Evolutionary conservation across 1,140 invertebrate genomes (phyloP), one percentile per base, ranked within the genome.

Genomic region (Hypsibius dujardini): DNA sequence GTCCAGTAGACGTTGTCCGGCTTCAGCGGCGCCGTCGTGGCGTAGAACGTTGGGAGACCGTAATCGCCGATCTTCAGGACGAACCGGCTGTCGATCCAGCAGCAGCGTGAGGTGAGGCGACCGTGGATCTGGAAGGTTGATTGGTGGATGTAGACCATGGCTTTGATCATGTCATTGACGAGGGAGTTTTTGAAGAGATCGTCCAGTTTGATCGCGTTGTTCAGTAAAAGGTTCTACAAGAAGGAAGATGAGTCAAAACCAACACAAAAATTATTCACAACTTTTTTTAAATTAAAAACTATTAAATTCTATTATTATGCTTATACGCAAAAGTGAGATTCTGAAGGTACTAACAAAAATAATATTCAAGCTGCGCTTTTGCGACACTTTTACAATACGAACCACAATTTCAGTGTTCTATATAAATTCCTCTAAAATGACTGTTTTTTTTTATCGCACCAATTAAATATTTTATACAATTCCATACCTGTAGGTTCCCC

Each of bases 111-210:
- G 12, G 86, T 87, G 70, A 92, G 81, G 75, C 85, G 85, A 62
- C 89, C 89, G 77, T 91, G 90, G 67, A 86, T 84, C 73, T 86
- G 84, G 74, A 90, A 81, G 46, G 88, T 84, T 15, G 87, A 88
- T 46, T 85, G 83, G 78, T 90, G 89, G 72, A 92, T 79, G 78
- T 90, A 90, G 74, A 86, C 85, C 88, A 90, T 89, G 67, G 88
- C 62, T 42, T 67, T 67, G 46, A 93, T 89, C 72, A 95, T 83
- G 83, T 95, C 92, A 2, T 90, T 93, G 1, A 96, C 84, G 69
- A 96, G 80, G 46, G 91, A 93, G 60, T 93, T 82, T 73, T 92
- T 87, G 80, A 95, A 95, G 46, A 90, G 90, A 89, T 90, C 93
- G 81, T 96, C 92, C 73, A 94, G 84, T 78, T 92, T 90, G 76